A percentile compares a stretch with the other conserved stretches of the same genome.
phyloP scores from a whole-genome alignment of 2,888 invertebrate genomes.

The Phengaris alcon region DNA sequence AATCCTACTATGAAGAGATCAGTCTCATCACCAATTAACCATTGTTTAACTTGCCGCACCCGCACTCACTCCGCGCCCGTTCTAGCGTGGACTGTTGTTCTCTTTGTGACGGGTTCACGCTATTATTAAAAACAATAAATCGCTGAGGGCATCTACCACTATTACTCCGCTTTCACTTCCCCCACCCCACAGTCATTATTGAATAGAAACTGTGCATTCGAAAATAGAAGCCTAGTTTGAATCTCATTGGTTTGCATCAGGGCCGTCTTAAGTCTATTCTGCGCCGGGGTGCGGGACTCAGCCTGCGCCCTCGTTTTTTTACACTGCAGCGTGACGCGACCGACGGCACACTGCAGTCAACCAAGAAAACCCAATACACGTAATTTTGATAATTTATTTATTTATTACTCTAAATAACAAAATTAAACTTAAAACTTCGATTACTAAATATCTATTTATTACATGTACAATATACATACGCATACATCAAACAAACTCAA shows the following conservation, averaged over 20 bases:
- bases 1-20: background rate
- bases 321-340: too few species aligned
- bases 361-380: too few species aligned
- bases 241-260: background rate
- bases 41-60: slow-evolving; percentile 17
- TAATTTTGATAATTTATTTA: too few species aligned
- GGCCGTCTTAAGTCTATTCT: too few species aligned
- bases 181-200: slow-evolving; percentile 41
- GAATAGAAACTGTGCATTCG: slow-evolving; percentile 26
- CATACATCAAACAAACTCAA: too few species aligned
- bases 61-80: slow-evolving; percentile 45
- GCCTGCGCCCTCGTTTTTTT: too few species aligned
- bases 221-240: slow-evolving; percentile 30
- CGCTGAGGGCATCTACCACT: slow-evolving; percentile 76
- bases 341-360: too few species aligned
- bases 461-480: too few species aligned
- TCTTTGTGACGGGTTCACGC: slow-evolving; percentile 76
- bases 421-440: too few species aligned
- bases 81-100: slow-evolving; percentile 70
- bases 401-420: too few species aligned
- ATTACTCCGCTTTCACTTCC: slow-evolving; percentile 73
- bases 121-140: slow-evolving; percentile 81
- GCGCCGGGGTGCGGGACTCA: too few species aligned
- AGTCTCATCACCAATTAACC: background rate
- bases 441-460: too few species aligned